These are phyloP conservation scores for Ammospiza caudacuta DNA, from an alignment of 2,113 vertebrate species.

Conservation along the genomic window DNA sequence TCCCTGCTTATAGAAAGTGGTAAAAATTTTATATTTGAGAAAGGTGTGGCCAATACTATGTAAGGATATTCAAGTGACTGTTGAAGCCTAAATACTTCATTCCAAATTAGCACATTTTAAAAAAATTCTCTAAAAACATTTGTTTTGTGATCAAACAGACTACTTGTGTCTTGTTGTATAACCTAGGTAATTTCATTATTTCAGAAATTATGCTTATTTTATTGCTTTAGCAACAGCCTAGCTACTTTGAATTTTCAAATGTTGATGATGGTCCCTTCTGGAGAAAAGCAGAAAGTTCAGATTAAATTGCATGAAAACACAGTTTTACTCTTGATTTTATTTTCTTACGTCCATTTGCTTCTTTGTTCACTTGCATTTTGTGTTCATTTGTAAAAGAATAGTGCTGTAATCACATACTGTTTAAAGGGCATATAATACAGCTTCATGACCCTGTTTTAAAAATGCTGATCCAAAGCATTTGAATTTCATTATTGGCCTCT, in stretches of 20 bases:
- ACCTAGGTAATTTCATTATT: not conserved
- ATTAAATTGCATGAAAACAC: not conserved
- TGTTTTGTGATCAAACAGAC: not conserved
- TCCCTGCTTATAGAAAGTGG: not conserved
- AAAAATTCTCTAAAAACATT: not conserved
- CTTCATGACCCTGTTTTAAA: not conserved
- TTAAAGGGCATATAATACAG: not conserved
- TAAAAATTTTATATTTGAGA: not conserved
- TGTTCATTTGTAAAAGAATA: not conserved
- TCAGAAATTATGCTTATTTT: not conserved
- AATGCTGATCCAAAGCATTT: not conserved
- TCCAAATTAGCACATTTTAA: not conserved
- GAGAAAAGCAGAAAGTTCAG: not conserved
- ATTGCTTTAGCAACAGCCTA: not conserved
- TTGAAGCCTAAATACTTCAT: not conserved
- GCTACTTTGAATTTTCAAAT: not conserved
- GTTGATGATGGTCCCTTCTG: not conserved
- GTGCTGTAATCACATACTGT: accelerated
- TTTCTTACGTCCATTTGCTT: not conserved
- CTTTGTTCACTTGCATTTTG: not conserved
- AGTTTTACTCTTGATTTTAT: not conserved
- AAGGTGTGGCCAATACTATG: not conserved
- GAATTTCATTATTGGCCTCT: not conserved
- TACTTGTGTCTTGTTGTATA: not conserved
- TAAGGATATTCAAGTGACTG: not conserved